Conservation (phyloP, 2,888 invertebrate genomes). For the Micropterix aruncella region DNA sequence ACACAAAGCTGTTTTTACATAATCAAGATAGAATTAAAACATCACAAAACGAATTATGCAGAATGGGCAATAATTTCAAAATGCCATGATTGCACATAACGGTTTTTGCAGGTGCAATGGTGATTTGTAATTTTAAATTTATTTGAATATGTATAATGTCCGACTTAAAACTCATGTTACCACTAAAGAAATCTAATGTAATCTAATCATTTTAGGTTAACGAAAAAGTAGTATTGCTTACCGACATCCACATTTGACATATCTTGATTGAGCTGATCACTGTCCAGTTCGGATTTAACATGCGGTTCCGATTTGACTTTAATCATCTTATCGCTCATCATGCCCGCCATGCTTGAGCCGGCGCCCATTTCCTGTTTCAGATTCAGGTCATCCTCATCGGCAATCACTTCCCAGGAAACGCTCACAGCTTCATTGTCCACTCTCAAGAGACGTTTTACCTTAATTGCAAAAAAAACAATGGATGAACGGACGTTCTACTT, state of each 20-base stretch:
- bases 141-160: too few species aligned
- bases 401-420: conserved; percentile 79
- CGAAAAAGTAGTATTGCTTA: too few species aligned
- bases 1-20: too few species aligned
- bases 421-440: conserved; percentile 87
- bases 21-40: too few species aligned
- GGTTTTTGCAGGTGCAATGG: too few species aligned
- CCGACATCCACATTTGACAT: conserved; percentile 15
- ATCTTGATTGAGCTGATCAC: conserved; percentile 15
- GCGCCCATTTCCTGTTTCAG: conserved; percentile 6
- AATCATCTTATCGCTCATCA: not conserved
- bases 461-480: not conserved
- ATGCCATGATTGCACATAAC: too few species aligned
- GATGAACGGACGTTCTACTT: not conserved
- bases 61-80: too few species aligned
- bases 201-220: too few species aligned
- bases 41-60: too few species aligned
- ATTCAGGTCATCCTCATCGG: conserved; percentile 62
- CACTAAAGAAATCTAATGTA: too few species aligned
- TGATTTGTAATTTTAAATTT: too few species aligned
- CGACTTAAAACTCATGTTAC: too few species aligned
- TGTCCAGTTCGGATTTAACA: conserved; percentile 5
- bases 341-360: conserved; percentile 5
- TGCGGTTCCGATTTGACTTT: conserved; percentile 21
- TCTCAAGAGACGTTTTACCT: conserved; percentile 75